Percentiles rank a stretch among this genome's conserved stretches.
Evolutionary conservation across 2,113 vertebrate genomes (phyloP).

Genomic region (Brienomyrus brachyistius): DNA sequence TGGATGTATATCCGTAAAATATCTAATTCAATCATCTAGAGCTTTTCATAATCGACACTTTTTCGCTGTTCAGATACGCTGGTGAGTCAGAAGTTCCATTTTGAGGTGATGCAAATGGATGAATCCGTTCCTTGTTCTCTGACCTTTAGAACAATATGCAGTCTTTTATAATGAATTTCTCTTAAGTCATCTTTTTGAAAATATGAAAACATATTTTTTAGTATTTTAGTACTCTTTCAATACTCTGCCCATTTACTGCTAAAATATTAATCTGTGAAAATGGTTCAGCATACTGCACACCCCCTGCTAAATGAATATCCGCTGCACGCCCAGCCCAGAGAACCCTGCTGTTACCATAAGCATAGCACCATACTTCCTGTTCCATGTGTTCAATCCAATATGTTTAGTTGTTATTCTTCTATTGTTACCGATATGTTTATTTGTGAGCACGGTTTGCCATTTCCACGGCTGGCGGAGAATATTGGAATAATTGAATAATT

Average conservation of each 20-base stretch:
- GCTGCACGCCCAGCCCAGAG: neutral
- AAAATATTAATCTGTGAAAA: neutral
- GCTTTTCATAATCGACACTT: neutral
- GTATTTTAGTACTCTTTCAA: neutral
- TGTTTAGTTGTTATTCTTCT: neutral
- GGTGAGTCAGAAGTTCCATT: neutral
- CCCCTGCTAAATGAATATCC: neutral
- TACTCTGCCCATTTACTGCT: neutral
- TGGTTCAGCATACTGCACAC: neutral
- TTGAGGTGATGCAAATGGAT: neutral
- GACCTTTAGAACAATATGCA: neutral
- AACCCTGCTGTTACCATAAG: neutral
- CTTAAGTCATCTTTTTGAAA: neutral
- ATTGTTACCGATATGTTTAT: neutral
- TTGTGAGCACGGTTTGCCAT: neutral
- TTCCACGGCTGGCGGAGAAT: neutral
- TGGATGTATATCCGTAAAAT: neutral
- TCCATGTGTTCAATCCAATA: neutral
- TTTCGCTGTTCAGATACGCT: neutral
- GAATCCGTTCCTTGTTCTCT: neutral
- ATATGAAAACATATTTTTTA: neutral
- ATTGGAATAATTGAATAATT: neutral
- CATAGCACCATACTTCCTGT: neutral
- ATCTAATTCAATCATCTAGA: neutral
- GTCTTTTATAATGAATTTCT: neutral